These are phyloP conservation scores for Aspidapion aeneum DNA, from an alignment of 2,888 invertebrate genomes.

Conservation along the genomic window DNA sequence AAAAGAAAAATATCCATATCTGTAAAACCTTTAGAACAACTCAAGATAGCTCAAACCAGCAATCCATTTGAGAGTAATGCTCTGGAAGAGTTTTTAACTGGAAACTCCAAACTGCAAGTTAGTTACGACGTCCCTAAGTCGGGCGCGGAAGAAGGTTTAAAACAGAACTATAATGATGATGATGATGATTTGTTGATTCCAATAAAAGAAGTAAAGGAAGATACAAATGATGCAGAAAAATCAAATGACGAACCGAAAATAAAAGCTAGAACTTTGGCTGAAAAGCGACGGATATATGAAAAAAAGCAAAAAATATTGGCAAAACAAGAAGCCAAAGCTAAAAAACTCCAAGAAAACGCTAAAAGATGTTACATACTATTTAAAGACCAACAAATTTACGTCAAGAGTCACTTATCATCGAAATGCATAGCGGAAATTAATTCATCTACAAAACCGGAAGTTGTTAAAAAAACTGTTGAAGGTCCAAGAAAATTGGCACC, in stretches of 20 bases:
- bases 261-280: conserved; percentile 53
- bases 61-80: conserved; percentile 50
- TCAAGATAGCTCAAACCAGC: conserved; percentile 2
- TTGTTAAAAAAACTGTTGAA: background rate
- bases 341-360: conserved; percentile 15
- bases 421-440: conserved; percentile 29
- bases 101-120: conserved; percentile 49
- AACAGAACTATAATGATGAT: conserved; percentile 17
- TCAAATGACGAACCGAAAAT: conserved; percentile 23
- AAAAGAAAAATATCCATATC: conserved; percentile 10
- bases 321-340: conserved; percentile 20
- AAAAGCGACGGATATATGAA: conserved; percentile 50
- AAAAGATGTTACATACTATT: conserved; percentile 31
- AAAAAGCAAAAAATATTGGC: conserved; percentile 21
- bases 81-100: conserved; percentile 51
- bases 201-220: conserved; percentile 10
- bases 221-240: conserved; percentile 20
- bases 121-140: conserved; percentile 45
- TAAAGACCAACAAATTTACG: conserved; percentile 32
- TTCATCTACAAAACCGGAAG: conserved; percentile 36
- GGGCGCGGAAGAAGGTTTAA: conserved; percentile 39
- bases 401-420: conserved; percentile 21
- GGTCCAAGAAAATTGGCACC: background rate
- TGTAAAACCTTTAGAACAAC: conserved; percentile 10
- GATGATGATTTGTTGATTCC: conserved; percentile 24